Conservation (phyloP, 2,113 vertebrate species). For the Triplophysa tibetana region DNA sequence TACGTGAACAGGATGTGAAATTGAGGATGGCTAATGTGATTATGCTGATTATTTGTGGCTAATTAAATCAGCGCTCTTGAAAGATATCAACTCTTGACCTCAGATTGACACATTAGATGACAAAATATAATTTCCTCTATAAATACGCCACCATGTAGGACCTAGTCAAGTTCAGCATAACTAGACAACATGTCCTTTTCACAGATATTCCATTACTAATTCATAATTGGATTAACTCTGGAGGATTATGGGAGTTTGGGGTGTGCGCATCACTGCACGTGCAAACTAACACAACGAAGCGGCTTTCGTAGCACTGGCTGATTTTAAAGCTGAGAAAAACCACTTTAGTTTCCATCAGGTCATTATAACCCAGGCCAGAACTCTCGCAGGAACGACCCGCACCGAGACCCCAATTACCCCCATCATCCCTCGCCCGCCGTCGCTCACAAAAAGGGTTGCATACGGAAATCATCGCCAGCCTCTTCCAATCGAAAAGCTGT, state of each 20-base stretch:
- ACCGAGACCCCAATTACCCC: conserved; percentile 26
- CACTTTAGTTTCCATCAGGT: conserved; percentile 70
- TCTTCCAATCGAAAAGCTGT: neutral
- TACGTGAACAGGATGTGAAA: conserved; percentile 51
- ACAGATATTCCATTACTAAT: conserved; percentile 61
- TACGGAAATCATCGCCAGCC: conserved; percentile 9
- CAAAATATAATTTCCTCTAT: conserved; percentile 2
- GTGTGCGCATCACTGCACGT: conserved; percentile 1
- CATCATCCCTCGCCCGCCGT: neutral
- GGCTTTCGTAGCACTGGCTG: conserved; percentile 78
- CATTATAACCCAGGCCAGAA: conserved; percentile 55
- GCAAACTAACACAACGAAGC: neutral
- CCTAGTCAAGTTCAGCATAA: conserved; percentile 43
- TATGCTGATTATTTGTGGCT: conserved; percentile 62
- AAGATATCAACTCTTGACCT: conserved; percentile 62
- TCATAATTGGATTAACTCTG: conserved; percentile 66
- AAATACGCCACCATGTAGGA: conserved; percentile 52
- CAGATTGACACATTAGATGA: conserved; percentile 19
- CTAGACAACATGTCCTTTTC: conserved; percentile 51
- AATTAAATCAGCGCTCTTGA: conserved; percentile 62
- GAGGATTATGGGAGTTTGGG: neutral
- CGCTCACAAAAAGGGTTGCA: neutral
- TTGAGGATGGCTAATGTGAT: conserved; percentile 70
- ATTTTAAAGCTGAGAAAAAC: conserved; percentile 70
- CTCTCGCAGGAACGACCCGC: conserved; percentile 18